phyloP scores from a whole-genome alignment of 2,888 invertebrate genomes.

The Agelastica alni region DNA sequence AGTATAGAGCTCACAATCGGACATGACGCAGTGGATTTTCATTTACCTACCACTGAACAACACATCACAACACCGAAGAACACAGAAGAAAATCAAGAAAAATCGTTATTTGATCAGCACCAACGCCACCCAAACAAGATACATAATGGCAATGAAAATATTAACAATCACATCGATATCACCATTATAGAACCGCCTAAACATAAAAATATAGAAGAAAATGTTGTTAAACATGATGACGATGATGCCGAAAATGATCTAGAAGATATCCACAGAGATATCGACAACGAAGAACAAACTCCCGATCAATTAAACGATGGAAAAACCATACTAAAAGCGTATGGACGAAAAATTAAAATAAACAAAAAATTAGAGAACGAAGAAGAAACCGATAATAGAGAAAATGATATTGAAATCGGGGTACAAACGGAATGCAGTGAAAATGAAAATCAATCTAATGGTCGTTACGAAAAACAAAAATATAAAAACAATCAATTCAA shows the following conservation, averaged over 20 bases:
- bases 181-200: slow-evolving; percentile 11
- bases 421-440: background rate
- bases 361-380: background rate
- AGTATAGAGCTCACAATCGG: too few relatives aligned
- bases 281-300: background rate
- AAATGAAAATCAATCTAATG: background rate
- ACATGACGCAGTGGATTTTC: background rate
- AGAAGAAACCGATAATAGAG: background rate
- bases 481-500: background rate
- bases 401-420: too few relatives aligned
- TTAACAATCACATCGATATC: slow-evolving; percentile 13
- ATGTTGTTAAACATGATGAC: too few relatives aligned
- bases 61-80: too few relatives aligned
- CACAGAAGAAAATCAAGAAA: background rate
- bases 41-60: background rate
- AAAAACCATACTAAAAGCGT: too few relatives aligned
- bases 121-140: background rate
- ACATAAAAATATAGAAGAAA: background rate
- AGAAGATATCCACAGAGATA: background rate
- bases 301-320: background rate
- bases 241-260: background rate
- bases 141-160: slow-evolving; percentile 7
- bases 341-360: background rate
- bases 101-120: slow-evolving; percentile 4
- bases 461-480: background rate